phyloP scores from a whole-genome alignment of 2,888 invertebrate genomes.

The Pollenia amentaria region DNA sequence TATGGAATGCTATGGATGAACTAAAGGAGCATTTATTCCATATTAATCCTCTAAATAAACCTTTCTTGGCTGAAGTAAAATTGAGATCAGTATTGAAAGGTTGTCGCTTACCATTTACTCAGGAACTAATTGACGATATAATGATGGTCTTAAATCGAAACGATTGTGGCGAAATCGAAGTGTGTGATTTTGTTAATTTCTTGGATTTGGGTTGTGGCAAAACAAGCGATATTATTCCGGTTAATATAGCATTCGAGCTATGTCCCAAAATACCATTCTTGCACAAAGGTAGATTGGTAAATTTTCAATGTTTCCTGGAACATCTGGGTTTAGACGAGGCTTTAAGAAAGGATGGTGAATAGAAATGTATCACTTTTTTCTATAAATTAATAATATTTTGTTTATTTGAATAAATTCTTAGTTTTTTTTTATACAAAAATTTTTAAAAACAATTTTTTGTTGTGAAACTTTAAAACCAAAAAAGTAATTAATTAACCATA shows the following conservation, averaged over 20 bases:
- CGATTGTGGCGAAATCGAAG: constrained; percentile 87
- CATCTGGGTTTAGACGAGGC: constrained; percentile 82
- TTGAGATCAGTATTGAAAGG: constrained; percentile 89
- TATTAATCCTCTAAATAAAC: constrained; percentile 86
- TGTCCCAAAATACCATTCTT: constrained; percentile 83
- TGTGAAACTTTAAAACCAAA: constrained; percentile 75
- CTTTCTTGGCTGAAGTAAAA: constrained; percentile 86
- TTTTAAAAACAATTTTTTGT: constrained; percentile 46
- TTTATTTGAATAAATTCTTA: constrained; percentile 76
- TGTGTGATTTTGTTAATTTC: constrained; percentile 89
- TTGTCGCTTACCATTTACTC: constrained; percentile 89
- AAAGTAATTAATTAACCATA: constrained; percentile 55
- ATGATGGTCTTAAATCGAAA: constrained; percentile 87
- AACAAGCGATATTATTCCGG: constrained; percentile 81
- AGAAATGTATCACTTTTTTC: not conserved
- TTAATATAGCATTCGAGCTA: constrained; percentile 83
- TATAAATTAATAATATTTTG: not conserved
- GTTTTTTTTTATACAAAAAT: constrained; percentile 55
- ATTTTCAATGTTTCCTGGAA: constrained; percentile 82
- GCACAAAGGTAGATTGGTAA: constrained; percentile 82
- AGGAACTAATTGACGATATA: constrained; percentile 89
- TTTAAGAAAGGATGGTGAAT: constrained; percentile 75
- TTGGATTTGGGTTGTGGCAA: constrained; percentile 87
- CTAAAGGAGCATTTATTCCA: constrained; percentile 87
- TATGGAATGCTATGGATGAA: constrained; percentile 90